phyloP scores from a whole-genome alignment of 2,797 vertebrate species.

The Silurus lanzhouensis region DNA sequence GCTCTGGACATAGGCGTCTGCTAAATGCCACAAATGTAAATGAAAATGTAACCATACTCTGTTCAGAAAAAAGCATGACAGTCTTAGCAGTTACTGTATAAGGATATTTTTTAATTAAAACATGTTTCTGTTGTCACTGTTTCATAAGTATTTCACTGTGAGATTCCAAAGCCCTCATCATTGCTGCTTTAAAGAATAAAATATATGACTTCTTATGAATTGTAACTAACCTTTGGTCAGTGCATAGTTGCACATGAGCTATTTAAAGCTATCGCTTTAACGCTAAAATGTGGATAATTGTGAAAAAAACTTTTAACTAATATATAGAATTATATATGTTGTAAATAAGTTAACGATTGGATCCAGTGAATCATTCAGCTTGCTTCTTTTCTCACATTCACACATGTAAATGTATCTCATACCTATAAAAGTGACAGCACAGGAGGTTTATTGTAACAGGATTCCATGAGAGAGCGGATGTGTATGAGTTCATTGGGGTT shows the following conservation, averaged over 20 bases:
- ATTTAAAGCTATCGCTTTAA: background rate
- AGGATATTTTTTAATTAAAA: no score
- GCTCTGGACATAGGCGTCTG: no score
- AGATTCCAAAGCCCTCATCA: background rate
- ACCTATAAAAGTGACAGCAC: conserved; percentile 38
- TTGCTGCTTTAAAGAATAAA: background rate
- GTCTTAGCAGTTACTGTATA: no score
- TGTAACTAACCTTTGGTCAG: background rate
- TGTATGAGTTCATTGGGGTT: conserved; percentile 41
- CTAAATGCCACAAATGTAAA: no score
- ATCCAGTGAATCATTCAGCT: conserved; percentile 1
- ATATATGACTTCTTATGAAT: background rate
- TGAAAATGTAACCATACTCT: no score
- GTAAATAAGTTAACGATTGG: background rate
- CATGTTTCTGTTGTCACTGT: background rate
- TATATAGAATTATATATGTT: no score
- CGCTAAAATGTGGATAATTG: background rate
- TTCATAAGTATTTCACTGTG: background rate
- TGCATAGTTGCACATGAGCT: background rate
- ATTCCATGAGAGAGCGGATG: conserved; percentile 47
- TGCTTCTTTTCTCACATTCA: conserved; percentile 12
- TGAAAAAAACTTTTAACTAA: background rate
- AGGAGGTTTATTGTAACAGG: conserved; percentile 39
- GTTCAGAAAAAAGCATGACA: no score
- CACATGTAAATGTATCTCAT: conserved; percentile 32